Percentiles rank a stretch among this genome's conserved stretches.
These are phyloP conservation scores for Leptopilina clavipes DNA, from an alignment of 1,140 invertebrate species.

Conservation along the genomic window DNA sequence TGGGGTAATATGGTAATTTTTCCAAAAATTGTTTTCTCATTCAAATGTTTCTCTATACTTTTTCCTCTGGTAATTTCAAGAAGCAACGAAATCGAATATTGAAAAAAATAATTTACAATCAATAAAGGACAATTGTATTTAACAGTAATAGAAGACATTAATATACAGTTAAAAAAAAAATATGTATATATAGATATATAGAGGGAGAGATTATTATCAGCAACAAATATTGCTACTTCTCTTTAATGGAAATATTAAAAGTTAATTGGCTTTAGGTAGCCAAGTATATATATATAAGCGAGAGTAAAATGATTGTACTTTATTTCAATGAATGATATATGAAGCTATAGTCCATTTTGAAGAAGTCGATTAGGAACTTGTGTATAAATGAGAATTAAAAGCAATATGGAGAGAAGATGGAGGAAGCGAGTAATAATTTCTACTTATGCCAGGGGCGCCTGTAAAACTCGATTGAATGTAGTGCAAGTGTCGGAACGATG, in stretches of 20 bases:
- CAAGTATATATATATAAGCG: background rate
- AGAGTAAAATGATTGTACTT: background rate
- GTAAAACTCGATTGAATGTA: constrained; percentile 30
- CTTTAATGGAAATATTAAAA: background rate
- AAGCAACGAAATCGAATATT: too few relatives aligned
- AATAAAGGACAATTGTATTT: too few relatives aligned
- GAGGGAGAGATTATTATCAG: too few relatives aligned
- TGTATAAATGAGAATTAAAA: constrained; percentile 18
- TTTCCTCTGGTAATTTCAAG: too few relatives aligned
- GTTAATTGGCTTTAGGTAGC: background rate
- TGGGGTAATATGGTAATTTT: too few relatives aligned
- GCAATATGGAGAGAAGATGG: background rate
- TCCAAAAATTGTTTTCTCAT: too few relatives aligned
- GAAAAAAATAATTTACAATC: too few relatives aligned
- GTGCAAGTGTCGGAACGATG: constrained; percentile 29
- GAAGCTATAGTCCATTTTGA: constrained; percentile 4
- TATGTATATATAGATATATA: too few relatives aligned
- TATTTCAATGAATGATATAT: constrained; percentile 17
- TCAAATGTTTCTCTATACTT: too few relatives aligned
- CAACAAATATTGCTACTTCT: background rate
- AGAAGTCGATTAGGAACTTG: constrained; percentile 28
- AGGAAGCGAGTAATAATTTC: constrained; percentile 31
- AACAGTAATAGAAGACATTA: too few relatives aligned
- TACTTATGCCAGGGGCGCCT: constrained; percentile 32
- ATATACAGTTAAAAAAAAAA: too few relatives aligned